Conservation (phyloP, 1,140 invertebrate genomes). For the Phymorhynchus buccinoides region DNA sequence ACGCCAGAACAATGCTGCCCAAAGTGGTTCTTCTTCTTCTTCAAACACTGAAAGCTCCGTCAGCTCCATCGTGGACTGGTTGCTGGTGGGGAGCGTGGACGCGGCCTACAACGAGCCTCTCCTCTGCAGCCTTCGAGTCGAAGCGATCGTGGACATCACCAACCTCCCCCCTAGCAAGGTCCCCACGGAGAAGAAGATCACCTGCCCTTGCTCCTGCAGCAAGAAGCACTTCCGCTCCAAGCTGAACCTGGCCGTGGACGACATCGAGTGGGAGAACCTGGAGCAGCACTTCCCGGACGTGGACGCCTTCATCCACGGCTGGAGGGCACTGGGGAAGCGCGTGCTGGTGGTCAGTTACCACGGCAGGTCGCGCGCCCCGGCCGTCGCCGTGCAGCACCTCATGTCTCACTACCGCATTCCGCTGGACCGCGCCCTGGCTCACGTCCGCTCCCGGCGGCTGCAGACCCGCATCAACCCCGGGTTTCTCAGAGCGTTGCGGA, state of each 20-base stretch:
- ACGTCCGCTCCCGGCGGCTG: constrained; percentile 60
- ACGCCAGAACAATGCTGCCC: neutral
- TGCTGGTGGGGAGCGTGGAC: constrained; percentile 65
- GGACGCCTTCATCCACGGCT: constrained; percentile 67
- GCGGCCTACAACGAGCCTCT: constrained; percentile 64
- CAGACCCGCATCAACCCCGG: constrained; percentile 59
- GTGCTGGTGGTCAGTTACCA: constrained; percentile 66
- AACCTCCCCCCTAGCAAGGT: constrained; percentile 56
- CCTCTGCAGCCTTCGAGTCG: constrained; percentile 64
- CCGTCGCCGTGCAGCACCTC: constrained; percentile 67
- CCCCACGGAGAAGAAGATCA: constrained; percentile 56
- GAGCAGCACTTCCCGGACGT: constrained; percentile 67
- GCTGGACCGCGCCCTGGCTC: constrained; percentile 56
- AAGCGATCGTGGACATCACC: constrained; percentile 65
- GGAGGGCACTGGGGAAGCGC: constrained; percentile 51
- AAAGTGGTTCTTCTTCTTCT: neutral
- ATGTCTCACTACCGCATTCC: constrained; percentile 62
- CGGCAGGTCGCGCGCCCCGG: constrained; percentile 63
- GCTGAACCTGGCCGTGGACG: constrained; percentile 63
- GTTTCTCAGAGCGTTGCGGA: constrained; percentile 55
- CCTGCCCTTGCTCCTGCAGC: constrained; percentile 65
- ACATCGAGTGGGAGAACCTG: constrained; percentile 63
- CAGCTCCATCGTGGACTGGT: constrained; percentile 59
- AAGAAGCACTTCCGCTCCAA: constrained; percentile 64
- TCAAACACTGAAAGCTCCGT: constrained; percentile 47